These are phyloP conservation scores for Leptinotarsa lineolata DNA, from an alignment of 1,140 invertebrate genomes.

Conservation along the genomic window DNA sequence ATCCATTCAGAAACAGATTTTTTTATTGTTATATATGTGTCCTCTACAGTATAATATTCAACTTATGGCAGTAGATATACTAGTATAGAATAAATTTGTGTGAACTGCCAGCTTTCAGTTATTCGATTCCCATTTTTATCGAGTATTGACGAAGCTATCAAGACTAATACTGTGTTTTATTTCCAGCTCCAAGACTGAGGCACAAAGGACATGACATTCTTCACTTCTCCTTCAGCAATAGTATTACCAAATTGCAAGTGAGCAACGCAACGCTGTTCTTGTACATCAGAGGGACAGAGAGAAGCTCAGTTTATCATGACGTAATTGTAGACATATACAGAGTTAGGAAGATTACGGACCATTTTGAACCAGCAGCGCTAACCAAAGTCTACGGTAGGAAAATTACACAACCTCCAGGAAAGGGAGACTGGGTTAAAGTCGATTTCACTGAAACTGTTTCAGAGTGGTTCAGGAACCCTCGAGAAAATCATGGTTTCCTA, in stretches of 20 bases:
- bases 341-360: slow-evolving; percentile 44
- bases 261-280: slow-evolving; percentile 59
- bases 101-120: too few species aligned
- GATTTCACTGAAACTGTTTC: slow-evolving; percentile 76
- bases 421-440: slow-evolving; percentile 73
- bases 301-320: slow-evolving; percentile 38
- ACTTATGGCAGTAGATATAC: too few species aligned
- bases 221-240: slow-evolving; percentile 60
- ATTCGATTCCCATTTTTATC: too few species aligned
- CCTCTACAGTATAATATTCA: too few species aligned
- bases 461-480: slow-evolving; percentile 74
- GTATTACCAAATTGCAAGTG: slow-evolving; percentile 57
- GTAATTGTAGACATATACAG: slow-evolving; percentile 50
- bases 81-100: too few species aligned
- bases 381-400: slow-evolving; percentile 41
- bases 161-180: background rate
- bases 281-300: slow-evolving; percentile 53
- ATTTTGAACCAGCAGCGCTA: slow-evolving; percentile 41
- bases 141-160: too few species aligned
- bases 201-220: slow-evolving; percentile 56
- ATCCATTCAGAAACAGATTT: too few species aligned
- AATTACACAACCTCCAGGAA: slow-evolving; percentile 50
- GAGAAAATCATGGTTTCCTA: slow-evolving; percentile 74
- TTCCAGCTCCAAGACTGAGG: slow-evolving; percentile 56
- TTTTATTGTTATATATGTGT: too few species aligned